Evolutionary conservation across 2,888 invertebrate genomes (phyloP), one percentile per base, ranked within the genome.

Genomic region (Polyommatus iphigenia): DNA sequence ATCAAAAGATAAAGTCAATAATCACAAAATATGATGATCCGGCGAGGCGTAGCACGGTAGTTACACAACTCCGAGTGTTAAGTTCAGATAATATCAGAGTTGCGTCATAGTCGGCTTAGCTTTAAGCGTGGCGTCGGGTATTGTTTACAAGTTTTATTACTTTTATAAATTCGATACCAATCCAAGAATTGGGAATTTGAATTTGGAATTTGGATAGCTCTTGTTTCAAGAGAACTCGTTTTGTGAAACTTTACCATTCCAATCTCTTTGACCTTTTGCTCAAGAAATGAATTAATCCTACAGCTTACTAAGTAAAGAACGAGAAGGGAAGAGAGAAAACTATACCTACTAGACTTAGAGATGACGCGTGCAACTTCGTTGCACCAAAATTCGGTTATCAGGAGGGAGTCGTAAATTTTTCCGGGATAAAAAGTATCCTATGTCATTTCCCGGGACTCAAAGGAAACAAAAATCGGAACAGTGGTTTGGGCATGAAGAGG

Each of bases 91-190:
- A 67, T 67, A 67, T 67, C 67, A 32, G 24, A 32, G 67, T 67
- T 67, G 67, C 29, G 15, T 67, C 67, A 67, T 67, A 67, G 32
- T 67, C 67, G 67, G 67, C 67, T 67, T 67, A 67, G 67, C 29
- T 29, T 67, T 67, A 32, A 32, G 20, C 29, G 20, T 15, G 29
- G 24, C 62, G 24, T 62, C 4, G 24, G 67, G 67, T 67, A 32
- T 67, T 67, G 67, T 67, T 67, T 67, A 67, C 67, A 67, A 67
- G 67, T 67, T 67, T 67, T 32, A 67, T 67, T 67, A 67, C 67
- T 67, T 67, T 67, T 32, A 67, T 29, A 67, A 67, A 67, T 67
- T 67, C 67, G 67, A 67, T 32, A 67, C 67, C 29, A 67, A 62
- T 62, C 20, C 62, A 62, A 62, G 24, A 62, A 62, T 54, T 54